Evolutionary conservation across 2,888 invertebrate species (phyloP), one percentile per base, ranked within the genome.

Genomic region (Cosmorhoe ocellata): DNA sequence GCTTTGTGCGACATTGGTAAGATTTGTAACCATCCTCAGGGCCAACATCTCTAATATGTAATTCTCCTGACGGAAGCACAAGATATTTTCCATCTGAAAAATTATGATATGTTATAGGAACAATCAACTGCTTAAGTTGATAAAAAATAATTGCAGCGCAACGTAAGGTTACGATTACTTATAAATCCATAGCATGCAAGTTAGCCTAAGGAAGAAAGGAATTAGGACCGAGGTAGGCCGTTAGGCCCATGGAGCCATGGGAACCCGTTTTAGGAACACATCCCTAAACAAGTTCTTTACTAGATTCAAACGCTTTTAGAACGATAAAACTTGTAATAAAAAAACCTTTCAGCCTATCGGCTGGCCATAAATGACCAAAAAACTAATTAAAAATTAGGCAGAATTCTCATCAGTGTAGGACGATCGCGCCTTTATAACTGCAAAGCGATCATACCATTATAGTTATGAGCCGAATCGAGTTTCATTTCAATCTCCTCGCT

Each of bases 11-110:
- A 82, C 98, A 98, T 86, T 97, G 97, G 81, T 97, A 98, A 55
- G 96, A 96, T 87, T 97, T 97, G 87, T 96, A 96, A 58, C 97
- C 97, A 84, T 98, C 98, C 82, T 97, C 97, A 59, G 97, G 97
- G 82, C 96, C 96, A 56, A 98, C 98, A 91, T 98, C 97, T 76
- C 97, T 94, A 72, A 98, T 97, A 85, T 98, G 98, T 61, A 99
- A 92, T 87, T 98, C 98, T 62, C 98, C 98, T 73, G 97, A 97
- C 64, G 97, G 96, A 56, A 98, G 91, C 34, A 98, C 98, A 83
- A 98, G 93, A 80, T 98, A 97, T 93, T 98, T 97, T 69, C 97
- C 97, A 89, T 98, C 98, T 98, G 91, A 69, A 70, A 65, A 60
- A 22, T 34, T 61, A 51, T 51, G 48, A 53, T 4, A 43, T 48